These are phyloP conservation scores for Tiliacea aurago DNA, from an alignment of 2,888 invertebrate genomes.

Conservation along the genomic window DNA sequence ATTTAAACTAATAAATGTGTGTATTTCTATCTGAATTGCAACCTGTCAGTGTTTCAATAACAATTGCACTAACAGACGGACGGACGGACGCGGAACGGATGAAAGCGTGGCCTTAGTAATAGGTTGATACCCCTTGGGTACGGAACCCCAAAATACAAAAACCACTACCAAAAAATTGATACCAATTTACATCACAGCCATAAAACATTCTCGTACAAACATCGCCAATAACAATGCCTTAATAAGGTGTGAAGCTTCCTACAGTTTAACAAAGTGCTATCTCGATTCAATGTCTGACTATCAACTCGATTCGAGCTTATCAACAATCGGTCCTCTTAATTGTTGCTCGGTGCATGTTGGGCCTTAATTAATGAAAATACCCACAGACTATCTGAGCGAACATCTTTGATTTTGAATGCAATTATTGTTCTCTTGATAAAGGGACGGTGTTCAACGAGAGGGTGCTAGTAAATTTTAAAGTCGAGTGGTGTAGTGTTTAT, in stretches of 20 bases:
- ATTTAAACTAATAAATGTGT: background rate
- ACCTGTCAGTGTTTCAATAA: background rate
- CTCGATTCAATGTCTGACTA: conserved; percentile 77
- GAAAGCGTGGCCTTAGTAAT: too few relatives aligned
- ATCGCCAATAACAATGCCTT: conserved; percentile 71
- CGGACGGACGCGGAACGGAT: too few relatives aligned
- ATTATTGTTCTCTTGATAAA: conserved; percentile 88
- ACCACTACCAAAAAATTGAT: background rate
- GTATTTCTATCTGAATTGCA: background rate
- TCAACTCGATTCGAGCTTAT: conserved; percentile 84
- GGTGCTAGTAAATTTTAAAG: conserved; percentile 60
- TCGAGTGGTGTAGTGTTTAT: conserved; percentile 23
- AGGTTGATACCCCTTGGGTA: too few relatives aligned
- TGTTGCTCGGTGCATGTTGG: conserved; percentile 86
- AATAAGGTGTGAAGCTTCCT: conserved; percentile 85
- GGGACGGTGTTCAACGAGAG: conserved; percentile 72
- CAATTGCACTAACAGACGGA: too few relatives aligned
- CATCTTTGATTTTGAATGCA: conserved; percentile 90
- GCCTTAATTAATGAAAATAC: conserved; percentile 89
- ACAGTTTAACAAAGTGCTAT: conserved; percentile 80
- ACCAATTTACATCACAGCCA: conserved; percentile 31
- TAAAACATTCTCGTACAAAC: conserved; percentile 45
- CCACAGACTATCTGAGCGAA: conserved; percentile 81
- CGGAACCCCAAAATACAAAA: too few relatives aligned
- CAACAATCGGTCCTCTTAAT: conserved; percentile 88